A percentile compares a stretch with the other conserved stretches of the same genome.
phyloP scores from a whole-genome alignment of 1,140 invertebrate species.

The Pectinophora gossypiella region DNA sequence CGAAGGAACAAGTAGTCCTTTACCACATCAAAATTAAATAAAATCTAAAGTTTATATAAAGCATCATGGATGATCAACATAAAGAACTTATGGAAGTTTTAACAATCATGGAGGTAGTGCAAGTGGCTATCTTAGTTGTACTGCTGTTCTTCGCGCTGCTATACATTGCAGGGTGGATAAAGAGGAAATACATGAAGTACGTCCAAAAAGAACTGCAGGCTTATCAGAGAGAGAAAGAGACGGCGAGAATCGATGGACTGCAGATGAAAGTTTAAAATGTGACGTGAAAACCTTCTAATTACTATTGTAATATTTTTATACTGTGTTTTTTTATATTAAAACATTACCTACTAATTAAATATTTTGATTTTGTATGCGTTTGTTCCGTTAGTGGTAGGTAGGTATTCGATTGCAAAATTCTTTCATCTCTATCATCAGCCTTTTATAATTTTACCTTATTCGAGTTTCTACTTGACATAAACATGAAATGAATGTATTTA shows the following conservation, averaged over 20 bases:
- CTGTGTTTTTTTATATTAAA: too few species aligned
- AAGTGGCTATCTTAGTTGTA: conserved; percentile 25
- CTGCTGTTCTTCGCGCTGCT: conserved; percentile 23
- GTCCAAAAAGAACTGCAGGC: conserved; percentile 23
- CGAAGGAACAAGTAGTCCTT: too few species aligned
- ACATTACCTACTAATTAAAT: too few species aligned
- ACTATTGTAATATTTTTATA: neutral
- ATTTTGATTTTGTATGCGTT: too few species aligned
- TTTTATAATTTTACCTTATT: too few species aligned
- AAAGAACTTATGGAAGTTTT: conserved; percentile 42
- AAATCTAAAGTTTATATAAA: too few species aligned
- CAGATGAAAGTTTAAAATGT: neutral
- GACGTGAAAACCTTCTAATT: neutral
- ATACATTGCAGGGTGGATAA: conserved; percentile 28
- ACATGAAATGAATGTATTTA: too few species aligned
- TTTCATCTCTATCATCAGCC: too few species aligned
- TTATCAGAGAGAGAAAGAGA: conserved; percentile 15
- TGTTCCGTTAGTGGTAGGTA: too few species aligned
- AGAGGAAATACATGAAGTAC: conserved; percentile 25
- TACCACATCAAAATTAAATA: too few species aligned
- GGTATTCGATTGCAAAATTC: too few species aligned
- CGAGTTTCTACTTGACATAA: too few species aligned
- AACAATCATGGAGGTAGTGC: conserved; percentile 27
- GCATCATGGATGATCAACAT: conserved; percentile 18
- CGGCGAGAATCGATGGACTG: neutral